Base-by-base conservation (phyloP, 2,888 invertebrate genomes). In the Epinotia bilunana region DNA sequence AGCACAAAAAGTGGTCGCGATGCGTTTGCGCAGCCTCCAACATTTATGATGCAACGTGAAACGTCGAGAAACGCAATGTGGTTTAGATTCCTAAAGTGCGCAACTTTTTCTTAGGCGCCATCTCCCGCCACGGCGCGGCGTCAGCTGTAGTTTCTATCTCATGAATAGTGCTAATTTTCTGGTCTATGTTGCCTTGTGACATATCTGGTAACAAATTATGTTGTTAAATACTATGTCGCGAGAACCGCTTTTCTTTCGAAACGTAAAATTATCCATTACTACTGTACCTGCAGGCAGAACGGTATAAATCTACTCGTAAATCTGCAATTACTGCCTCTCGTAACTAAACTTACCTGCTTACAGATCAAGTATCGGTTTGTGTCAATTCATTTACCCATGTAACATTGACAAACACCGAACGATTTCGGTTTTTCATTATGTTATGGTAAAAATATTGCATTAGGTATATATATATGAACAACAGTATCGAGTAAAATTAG, bases 101-200 rank as follows among this genome's bases (percentile, higher is more conserved):
- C 88, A 86, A 89, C 88, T 91, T 90, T 91, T 91, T 90, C 88
- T 84, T 79, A 83, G 88, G 88, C 89, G 90, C 88, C 90, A 82
- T 80, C 81, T 80, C 79, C 78, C 80, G 79, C 80, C 80, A 75
- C 80, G 80, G 79, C 79, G 75, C 80, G 80, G 79, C 79, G 75
- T 74, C 75, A 80, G 74, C 71, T 79, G 78, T 83, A 87, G 86
- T 91, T 91, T 91, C 91, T 90, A 90, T 82, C 84, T 86, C 85
- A 89, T 88, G 86, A 89, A 89, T 89, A 88, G 84, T 85, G 82
- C 80, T 85, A 82, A 85, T 86, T 81, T 84, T 80, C 80, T 79
- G 73, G 79, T 80, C 76, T 77, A 79, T 61, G 74, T 53, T 60
- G 75, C 76, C 79, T 70, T 72, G 79, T 79, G 75, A 81, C 81